phyloP scores from a whole-genome alignment of 2,888 invertebrate genomes.

The Drosophila crucigera region DNA sequence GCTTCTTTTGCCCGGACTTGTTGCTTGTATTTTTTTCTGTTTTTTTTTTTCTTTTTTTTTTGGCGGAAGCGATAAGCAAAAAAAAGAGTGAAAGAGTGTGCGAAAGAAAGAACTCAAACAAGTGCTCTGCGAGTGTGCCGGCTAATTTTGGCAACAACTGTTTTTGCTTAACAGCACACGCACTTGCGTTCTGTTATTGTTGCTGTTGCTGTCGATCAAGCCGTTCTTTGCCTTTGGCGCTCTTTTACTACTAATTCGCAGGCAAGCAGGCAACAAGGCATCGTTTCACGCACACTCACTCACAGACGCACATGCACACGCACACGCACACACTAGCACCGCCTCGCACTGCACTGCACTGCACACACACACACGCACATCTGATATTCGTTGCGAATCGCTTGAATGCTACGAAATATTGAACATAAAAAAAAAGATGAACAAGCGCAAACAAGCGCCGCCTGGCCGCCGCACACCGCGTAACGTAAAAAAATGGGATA shows the following conservation, averaged over 20 bases:
- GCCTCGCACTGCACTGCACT: conserved; percentile 19
- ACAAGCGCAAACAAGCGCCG: conserved; percentile 59
- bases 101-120: conserved; percentile 49
- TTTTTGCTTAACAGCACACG: conserved; percentile 38
- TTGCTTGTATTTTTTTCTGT: conserved; percentile 27
- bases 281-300: conserved; percentile 4
- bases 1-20: conserved; percentile 5
- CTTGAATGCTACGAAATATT: conserved; percentile 35
- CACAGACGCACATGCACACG: not conserved
- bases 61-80: conserved; percentile 31
- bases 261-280: conserved; percentile 9
- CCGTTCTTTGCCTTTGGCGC: conserved; percentile 58
- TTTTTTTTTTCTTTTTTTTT: conserved; percentile 29
- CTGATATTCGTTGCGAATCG: conserved; percentile 28
- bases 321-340: conserved; percentile 7
- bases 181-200: conserved; percentile 29
- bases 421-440: conserved; percentile 38
- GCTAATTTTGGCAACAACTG: conserved; percentile 52
- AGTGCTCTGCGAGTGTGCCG: conserved; percentile 49
- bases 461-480: conserved; percentile 60
- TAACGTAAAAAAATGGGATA: conserved; percentile 54
- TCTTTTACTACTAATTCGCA: conserved; percentile 54
- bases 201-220: conserved; percentile 35
- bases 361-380: not conserved
- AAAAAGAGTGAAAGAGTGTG: not conserved